Evolutionary conservation across 2,888 invertebrate genomes (phyloP).

Genomic region (Alviniconcha strummeri): DNA sequence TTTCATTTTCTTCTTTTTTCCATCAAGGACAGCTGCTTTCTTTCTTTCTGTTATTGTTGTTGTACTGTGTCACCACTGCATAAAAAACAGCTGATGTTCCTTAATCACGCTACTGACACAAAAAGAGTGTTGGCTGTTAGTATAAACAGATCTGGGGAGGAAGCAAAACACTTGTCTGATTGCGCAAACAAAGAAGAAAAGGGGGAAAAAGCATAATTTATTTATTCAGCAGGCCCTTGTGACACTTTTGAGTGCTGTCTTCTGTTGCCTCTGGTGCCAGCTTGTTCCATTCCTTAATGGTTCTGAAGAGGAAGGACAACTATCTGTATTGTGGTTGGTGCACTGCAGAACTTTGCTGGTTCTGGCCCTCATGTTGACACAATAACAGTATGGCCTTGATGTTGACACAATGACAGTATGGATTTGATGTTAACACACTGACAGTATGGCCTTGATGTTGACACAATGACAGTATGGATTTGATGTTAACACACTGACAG

Average conservation of each 20-base stretch:
- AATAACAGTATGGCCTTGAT: neutral
- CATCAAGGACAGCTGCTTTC: too few species aligned
- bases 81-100: too few species aligned
- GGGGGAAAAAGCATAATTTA: neutral
- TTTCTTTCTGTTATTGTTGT: too few species aligned
- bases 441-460: neutral
- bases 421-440: neutral
- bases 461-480: neutral
- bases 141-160: too few species aligned
- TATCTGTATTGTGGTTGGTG: neutral
- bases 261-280: too few species aligned
- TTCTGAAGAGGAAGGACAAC: neutral
- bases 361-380: neutral
- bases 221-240: neutral
- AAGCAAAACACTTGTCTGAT: too few species aligned
- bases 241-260: neutral
- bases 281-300: neutral
- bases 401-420: neutral
- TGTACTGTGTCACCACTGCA: too few species aligned
- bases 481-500: neutral
- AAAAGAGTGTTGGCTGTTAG: too few species aligned
- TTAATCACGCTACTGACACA: too few species aligned
- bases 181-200: neutral
- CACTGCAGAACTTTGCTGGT: neutral
- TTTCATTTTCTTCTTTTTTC: too few species aligned